Evolutionary conservation across 2,113 vertebrate species (phyloP), one percentile per base, ranked within the genome.

Genomic region (Campylomormyrus numenius): DNA sequence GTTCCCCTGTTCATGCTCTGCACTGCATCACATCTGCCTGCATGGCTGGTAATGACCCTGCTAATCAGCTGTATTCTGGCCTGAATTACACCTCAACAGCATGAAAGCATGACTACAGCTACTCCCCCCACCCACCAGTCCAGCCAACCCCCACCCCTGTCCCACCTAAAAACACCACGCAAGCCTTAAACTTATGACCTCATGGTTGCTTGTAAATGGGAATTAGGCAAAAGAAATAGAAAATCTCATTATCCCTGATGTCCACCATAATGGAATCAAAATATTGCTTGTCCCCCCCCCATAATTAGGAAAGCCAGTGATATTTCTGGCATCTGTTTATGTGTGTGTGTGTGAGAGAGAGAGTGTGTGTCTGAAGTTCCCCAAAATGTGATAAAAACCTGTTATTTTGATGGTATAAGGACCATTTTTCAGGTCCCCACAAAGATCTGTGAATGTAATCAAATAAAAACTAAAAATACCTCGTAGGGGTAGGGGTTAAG

Each of bases 191-290:
- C 96, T 95, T 95, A 95, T 88, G 90, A 91, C 88, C 91, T 92
- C 90, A 92, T 62, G 89, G 90, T 93, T 93, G 88, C 94, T 94
- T 94, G 90, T 93, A 89, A 91, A 90, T 53, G 87, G 85, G 46
- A 50, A 48, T 85, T 48, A 48, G 24, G 48, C 8, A 91, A 80
- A 89, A 93, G 90, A 91, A 90, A 91, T 91, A 90, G 91, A 91
- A 91, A 91, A 91, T 90, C 92, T 93, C 87, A 94, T 95, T 94
- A 94, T 92, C 90, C 88, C 70, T 92, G 87, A 66, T 85, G 80
- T 93, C 92, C 89, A 90, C 92, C 91, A 84, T 94, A 89, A 95
- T 95, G 92, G 93, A 94, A 95, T 95, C 95, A 95, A 93, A 91
- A 93, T 89, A 91, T 91, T 90, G 92, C 93, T 90, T 92, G 90